phyloP scores from a whole-genome alignment of 2,797 vertebrate species.

The Aratinga solstitialis region DNA sequence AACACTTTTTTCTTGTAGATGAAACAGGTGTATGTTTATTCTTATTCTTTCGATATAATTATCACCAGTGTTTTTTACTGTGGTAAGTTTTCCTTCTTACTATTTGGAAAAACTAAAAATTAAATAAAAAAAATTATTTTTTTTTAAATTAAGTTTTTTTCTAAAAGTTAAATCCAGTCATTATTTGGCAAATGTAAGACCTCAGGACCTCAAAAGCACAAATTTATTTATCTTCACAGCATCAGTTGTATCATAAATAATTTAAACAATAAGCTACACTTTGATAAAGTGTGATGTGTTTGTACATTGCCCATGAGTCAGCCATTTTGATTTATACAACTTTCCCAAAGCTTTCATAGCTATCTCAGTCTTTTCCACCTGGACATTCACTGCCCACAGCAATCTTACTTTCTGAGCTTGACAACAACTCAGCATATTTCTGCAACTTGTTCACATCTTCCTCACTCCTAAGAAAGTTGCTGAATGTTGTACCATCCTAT shows the following conservation, averaged over 20 bases:
- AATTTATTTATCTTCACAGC: background rate
- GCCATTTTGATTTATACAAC: background rate
- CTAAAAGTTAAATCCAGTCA: background rate
- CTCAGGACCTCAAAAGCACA: background rate
- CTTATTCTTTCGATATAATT: background rate
- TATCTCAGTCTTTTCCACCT: background rate
- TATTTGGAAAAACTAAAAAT: background rate
- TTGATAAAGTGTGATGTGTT: background rate
- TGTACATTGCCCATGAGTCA: background rate
- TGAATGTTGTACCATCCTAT: background rate
- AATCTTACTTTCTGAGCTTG: background rate
- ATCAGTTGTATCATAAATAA: background rate
- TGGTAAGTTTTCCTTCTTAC: background rate
- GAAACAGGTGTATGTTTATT: background rate
- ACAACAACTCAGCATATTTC: background rate
- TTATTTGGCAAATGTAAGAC: background rate
- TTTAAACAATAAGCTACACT: background rate
- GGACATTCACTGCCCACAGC: background rate
- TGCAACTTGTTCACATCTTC: background rate
- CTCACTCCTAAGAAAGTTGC: background rate
- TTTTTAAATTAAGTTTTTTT: background rate
- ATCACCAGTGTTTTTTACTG: background rate
- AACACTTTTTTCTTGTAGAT: background rate
- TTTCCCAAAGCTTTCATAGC: background rate
- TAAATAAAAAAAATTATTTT: background rate